Evolutionary conservation across 2,797 vertebrate genomes (phyloP), one percentile per base, ranked within the genome.

Genomic region (Scolopax bukidnonensis): DNA sequence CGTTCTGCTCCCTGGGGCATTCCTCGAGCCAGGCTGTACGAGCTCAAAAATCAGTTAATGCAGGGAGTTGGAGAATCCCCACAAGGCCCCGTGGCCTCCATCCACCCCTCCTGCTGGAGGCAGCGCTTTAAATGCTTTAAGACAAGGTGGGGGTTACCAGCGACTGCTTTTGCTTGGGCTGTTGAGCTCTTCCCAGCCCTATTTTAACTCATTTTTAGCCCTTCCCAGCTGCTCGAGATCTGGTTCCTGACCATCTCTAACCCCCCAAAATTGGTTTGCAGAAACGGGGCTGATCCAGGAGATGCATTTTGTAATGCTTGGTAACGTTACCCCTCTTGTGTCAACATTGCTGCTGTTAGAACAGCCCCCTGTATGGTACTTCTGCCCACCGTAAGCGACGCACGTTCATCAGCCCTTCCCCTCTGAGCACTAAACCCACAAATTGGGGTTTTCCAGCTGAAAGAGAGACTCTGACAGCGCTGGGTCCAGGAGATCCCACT

Each of bases 391-490:
- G 0, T 32, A 71, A 69, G 17, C 16, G 25, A 75, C 60, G 27
- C 4, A 1, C 76, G 20, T 27, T 43, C 38, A 70, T 56, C 73
- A 87, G n/a, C 54, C 71, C 36, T 88, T 92, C 41, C 56, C 11
- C 3, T 4, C 3, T 20, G 23, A 82, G 43, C 5, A 4, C 43
- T 59, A 56, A 86, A 38, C 23, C n/a, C 68, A 27, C 28, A 63
- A 47, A 32, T 69, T 30, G 1, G 2, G 11, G 47, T 40, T 90
- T 65, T 73, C 79, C 74, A 56, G 40, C 16, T 67, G 25, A 59
- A 71, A 53, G 23, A 48, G 0, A 23, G 11, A 32, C 8, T 41
- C 50, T n/a, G 36, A 21, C 27, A 24, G 25, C 0, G 0, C 4
- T 38, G 59, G 16, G 9, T 36, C 81, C 41, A n/a, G 76, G 45